phyloP scores from a whole-genome alignment of 2,888 invertebrate species.

The Labia minor region DNA sequence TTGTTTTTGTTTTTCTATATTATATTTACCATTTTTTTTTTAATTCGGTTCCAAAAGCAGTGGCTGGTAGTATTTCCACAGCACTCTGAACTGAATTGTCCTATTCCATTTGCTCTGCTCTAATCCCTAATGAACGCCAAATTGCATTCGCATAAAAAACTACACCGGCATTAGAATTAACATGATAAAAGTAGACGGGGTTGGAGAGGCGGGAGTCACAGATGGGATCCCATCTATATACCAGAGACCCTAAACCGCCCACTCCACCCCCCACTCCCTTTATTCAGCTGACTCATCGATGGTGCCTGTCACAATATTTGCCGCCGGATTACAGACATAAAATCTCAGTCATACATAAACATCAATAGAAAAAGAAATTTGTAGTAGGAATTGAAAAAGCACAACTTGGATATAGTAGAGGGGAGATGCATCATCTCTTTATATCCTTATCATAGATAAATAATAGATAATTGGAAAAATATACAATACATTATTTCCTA shows the following conservation, averaged over 20 bases:
- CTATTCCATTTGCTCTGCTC: background rate
- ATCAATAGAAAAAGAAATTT: background rate
- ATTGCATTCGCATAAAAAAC: conserved; percentile 8
- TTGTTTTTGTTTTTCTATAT: no score
- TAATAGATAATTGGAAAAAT: no score
- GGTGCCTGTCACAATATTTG: background rate
- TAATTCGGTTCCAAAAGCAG: no score
- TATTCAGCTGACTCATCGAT: background rate
- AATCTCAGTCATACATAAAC: conserved; percentile 7
- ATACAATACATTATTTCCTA: no score
- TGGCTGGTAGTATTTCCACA: background rate
- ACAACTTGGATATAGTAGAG: no score
- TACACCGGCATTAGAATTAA: background rate
- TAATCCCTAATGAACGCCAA: conserved; percentile 8
- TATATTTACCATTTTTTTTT: no score
- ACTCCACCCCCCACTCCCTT: no score
- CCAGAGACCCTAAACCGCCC: no score
- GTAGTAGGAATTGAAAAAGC: no score
- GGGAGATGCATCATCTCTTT: no score
- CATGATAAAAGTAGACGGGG: conserved; percentile 9
- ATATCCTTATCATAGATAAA: no score
- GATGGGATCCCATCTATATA: background rate
- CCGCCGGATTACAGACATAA: background rate
- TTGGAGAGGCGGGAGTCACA: background rate
- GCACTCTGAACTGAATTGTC: background rate